Evolutionary conservation across 2,113 vertebrate species (phyloP).

Genomic region (Aegotheles bennettii): DNA sequence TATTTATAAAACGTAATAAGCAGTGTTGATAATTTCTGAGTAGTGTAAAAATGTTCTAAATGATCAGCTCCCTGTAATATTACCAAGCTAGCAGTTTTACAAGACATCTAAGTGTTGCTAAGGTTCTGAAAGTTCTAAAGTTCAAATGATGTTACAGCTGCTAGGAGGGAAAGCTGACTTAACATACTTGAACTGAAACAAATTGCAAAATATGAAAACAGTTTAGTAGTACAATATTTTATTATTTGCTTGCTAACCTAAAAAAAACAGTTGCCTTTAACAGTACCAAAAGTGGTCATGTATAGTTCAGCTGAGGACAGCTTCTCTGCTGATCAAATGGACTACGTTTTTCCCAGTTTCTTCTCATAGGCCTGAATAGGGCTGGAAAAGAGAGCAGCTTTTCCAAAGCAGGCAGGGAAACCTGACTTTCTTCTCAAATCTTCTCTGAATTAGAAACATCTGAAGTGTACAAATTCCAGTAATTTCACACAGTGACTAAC

Average conservation of each 20-base stretch:
- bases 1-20: neutral
- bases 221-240: neutral
- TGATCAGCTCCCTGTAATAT: neutral
- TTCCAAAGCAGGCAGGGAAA: neutral
- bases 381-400: neutral
- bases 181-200: neutral
- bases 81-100: neutral
- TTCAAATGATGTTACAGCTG: neutral
- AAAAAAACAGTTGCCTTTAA: neutral
- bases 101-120: neutral
- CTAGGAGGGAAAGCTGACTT: neutral
- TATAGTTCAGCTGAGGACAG: neutral
- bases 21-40: neutral
- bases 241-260: neutral
- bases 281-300: neutral
- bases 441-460: neutral
- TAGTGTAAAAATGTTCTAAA: neutral
- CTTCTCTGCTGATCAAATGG: neutral
- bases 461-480: neutral
- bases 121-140: neutral
- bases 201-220: neutral
- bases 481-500: conserved; percentile 4
- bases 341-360: neutral
- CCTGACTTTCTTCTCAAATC: neutral
- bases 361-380: neutral